Conservation (phyloP, 2,113 vertebrate species). For the Prunella himalayana region DNA sequence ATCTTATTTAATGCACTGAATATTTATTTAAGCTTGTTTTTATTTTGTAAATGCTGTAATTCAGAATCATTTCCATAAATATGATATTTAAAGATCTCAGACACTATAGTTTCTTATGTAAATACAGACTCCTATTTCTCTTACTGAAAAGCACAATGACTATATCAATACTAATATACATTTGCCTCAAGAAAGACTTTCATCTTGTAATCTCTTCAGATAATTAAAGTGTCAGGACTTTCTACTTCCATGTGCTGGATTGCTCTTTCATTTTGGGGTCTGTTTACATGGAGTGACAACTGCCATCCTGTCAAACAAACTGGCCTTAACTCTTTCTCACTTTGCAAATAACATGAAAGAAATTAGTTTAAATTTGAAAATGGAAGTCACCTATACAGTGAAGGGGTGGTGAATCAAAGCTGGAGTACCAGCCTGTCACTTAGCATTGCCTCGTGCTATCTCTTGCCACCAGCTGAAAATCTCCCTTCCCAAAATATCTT, state of each 20-base stretch:
- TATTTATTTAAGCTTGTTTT: conserved; percentile 90
- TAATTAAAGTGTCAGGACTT: conserved; percentile 49
- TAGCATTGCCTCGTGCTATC: background rate
- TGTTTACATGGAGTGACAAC: conserved; percentile 22
- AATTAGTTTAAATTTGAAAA: background rate
- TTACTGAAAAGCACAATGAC: conserved; percentile 69
- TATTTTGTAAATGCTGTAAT: conserved; percentile 90
- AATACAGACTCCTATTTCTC: conserved; percentile 75
- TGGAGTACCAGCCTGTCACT: background rate
- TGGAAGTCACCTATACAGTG: background rate
- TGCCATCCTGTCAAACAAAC: conserved; percentile 16
- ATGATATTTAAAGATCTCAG: conserved; percentile 82
- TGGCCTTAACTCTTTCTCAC: background rate
- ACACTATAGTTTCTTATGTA: conserved; percentile 84
- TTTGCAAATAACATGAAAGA: background rate
- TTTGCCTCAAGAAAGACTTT: conserved; percentile 48
- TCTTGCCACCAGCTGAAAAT: background rate
- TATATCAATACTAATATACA: conserved; percentile 52
- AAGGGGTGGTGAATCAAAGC: background rate
- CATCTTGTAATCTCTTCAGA: conserved; percentile 57
- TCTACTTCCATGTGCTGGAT: conserved; percentile 55
- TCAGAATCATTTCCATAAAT: conserved; percentile 83
- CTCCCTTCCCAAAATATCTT: background rate
- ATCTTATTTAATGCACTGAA: conserved; percentile 78
- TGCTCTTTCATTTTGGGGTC: conserved; percentile 52